Evolutionary conservation across 1,140 invertebrate species (phyloP).

Genomic region (Brachionus asplanchnoidis): DNA sequence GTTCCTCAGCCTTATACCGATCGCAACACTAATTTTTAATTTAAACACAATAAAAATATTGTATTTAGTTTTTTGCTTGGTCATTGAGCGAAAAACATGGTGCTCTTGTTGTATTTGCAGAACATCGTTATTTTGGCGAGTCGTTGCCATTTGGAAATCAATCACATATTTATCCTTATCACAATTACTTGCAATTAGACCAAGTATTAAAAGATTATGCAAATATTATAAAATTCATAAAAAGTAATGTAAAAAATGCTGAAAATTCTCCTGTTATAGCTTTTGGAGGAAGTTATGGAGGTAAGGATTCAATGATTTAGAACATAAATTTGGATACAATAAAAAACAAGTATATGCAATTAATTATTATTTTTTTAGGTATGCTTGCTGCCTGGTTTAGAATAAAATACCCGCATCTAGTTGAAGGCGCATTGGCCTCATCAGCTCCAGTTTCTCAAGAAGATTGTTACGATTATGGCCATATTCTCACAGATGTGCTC

Average conservation of each 20-base stretch:
- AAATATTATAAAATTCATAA: slow-evolving; percentile 69
- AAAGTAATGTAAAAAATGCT: slow-evolving; percentile 53
- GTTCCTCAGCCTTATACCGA: too few species aligned
- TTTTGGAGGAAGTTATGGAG: slow-evolving; percentile 86
- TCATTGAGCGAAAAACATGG: slow-evolving; percentile 74
- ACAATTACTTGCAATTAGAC: slow-evolving; percentile 73
- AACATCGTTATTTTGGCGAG: slow-evolving; percentile 84
- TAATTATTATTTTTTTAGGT: too few species aligned
- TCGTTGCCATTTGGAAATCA: slow-evolving; percentile 78
- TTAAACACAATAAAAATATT: slow-evolving; percentile 64
- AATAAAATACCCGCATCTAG: slow-evolving; percentile 87
- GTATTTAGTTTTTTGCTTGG: slow-evolving; percentile 89
- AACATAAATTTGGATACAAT: too few species aligned
- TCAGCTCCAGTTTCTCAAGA: slow-evolving; percentile 71
- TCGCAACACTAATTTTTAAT: too few species aligned
- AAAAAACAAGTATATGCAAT: too few species aligned
- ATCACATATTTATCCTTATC: slow-evolving; percentile 43
- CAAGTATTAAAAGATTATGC: slow-evolving; percentile 92
- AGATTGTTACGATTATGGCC: background rate
- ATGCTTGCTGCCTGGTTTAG: slow-evolving; percentile 92
- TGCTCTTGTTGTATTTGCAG: slow-evolving; percentile 83
- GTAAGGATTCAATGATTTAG: slow-evolving; percentile 51
- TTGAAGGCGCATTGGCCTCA: slow-evolving; percentile 74
- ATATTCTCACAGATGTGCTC: background rate
- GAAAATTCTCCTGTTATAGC: slow-evolving; percentile 71